These are phyloP conservation scores for Stichodactyla mertensii DNA, from an alignment of 64 coral and sea anemone species.

Conservation along the genomic window DNA sequence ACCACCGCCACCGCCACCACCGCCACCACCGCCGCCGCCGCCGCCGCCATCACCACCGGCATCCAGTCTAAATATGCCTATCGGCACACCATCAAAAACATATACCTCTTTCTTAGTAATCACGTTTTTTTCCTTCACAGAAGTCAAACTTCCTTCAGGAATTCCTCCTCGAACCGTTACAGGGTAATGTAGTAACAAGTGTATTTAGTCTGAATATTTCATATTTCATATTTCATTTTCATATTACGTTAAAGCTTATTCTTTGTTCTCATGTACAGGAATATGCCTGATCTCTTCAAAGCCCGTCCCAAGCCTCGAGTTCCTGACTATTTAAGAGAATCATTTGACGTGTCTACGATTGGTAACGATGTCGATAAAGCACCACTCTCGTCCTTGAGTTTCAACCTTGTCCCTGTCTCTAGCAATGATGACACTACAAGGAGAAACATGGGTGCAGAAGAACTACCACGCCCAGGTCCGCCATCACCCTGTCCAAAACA, in stretches of 20 bases:
- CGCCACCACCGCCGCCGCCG: background rate
- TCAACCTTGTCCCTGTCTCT: background rate
- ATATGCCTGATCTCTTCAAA: conserved; percentile 47
- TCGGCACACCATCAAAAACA: too few relatives aligned
- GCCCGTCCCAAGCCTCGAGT: conserved; percentile 63
- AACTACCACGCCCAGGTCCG: conserved; percentile 44
- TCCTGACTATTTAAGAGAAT: conserved; percentile 84
- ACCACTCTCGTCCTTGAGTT: background rate
- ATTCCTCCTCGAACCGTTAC: background rate
- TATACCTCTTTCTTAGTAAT: background rate
- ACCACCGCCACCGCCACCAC: too few relatives aligned
- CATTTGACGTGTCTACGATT: conserved; percentile 61
- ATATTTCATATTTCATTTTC: too few relatives aligned
- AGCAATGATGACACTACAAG: conserved; percentile 22
- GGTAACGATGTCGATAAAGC: background rate
- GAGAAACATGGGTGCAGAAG: background rate
- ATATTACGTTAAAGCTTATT: background rate
- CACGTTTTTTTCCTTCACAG: background rate
- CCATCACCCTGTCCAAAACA: conserved; percentile 30
- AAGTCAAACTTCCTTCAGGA: background rate
- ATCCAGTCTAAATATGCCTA: background rate
- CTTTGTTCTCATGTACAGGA: background rate
- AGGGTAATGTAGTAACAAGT: background rate
- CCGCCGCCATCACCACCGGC: too few relatives aligned
- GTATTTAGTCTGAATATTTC: too few relatives aligned